Percentiles rank a stretch among this genome's conserved stretches.
These are phyloP conservation scores for Aegotheles bennettii DNA, from an alignment of 2,113 vertebrate species.

Conservation along the genomic window DNA sequence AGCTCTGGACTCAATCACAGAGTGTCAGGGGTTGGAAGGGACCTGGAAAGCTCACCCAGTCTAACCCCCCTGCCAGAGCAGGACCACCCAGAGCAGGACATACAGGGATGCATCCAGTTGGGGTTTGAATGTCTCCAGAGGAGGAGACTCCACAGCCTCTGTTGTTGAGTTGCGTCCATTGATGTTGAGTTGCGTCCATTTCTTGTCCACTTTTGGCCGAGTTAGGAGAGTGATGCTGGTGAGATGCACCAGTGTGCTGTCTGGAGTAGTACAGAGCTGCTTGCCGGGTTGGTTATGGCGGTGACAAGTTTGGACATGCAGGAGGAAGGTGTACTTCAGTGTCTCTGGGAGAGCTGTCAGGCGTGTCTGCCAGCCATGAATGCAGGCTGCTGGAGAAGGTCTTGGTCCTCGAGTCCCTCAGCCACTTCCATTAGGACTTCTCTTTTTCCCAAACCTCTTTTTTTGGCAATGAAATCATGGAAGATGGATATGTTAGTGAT, in stretches of 20 bases:
- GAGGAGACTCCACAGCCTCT: no score
- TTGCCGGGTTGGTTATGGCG: neutral
- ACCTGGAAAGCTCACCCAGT: no score
- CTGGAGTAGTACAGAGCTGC: neutral
- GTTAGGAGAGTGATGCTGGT: neutral
- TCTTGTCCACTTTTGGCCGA: neutral
- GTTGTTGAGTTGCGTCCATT: no score
- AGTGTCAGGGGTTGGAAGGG: no score
- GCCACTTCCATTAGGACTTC: neutral
- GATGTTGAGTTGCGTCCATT: neutral
- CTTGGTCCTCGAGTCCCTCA: neutral
- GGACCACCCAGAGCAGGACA: no score
- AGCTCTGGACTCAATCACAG: no score
- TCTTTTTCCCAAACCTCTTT: neutral
- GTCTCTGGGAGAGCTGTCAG: neutral
- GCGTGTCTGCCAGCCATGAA: neutral
- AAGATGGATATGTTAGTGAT: fast-evolving
- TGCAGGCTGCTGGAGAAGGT: neutral
- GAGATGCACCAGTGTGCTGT: neutral
- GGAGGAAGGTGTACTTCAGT: neutral
- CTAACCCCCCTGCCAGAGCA: no score
- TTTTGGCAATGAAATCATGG: neutral
- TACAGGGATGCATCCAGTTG: no score
- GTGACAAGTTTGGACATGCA: fast-evolving
- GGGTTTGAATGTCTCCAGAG: no score